These are phyloP conservation scores for Peromyscus eremicus DNA, from an alignment of 2,797 vertebrate genomes.

Conservation along the genomic window DNA sequence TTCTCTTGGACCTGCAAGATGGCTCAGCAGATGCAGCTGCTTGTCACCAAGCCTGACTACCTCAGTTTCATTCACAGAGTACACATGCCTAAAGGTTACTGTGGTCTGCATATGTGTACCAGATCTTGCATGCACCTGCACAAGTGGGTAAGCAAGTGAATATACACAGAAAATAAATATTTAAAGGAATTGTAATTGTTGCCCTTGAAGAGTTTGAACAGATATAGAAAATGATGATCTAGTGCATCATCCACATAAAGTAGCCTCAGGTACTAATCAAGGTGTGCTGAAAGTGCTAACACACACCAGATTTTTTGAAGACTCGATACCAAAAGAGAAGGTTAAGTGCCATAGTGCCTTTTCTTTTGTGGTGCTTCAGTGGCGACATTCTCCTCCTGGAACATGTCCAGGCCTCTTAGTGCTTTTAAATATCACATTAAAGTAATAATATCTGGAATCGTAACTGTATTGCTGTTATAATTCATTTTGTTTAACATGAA, in stretches of 20 bases:
- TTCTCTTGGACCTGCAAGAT: not conserved
- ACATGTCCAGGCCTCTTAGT: not conserved
- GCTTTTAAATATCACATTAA: not conserved
- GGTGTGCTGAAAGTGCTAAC: not conserved
- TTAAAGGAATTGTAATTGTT: not conserved
- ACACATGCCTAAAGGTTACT: not conserved
- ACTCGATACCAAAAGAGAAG: not conserved
- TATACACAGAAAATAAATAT: not conserved
- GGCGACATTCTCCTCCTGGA: not conserved
- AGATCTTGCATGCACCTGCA: not conserved
- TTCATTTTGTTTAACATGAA: not conserved
- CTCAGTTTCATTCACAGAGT: not conserved
- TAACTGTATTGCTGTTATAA: constrained; percentile 7
- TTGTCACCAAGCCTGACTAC: not conserved
- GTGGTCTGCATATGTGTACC: not conserved
- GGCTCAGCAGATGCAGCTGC: not conserved
- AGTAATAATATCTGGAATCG: not conserved
- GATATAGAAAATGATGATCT: not conserved
- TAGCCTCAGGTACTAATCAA: not conserved
- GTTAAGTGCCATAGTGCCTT: not conserved
- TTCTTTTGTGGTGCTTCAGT: not conserved
- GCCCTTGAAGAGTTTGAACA: not conserved
- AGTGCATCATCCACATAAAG: not conserved
- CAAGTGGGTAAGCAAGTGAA: not conserved
- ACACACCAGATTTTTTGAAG: not conserved